Evolutionary conservation across 2,888 invertebrate genomes (phyloP).

Genomic region (Hypomecis punctinalis): DNA sequence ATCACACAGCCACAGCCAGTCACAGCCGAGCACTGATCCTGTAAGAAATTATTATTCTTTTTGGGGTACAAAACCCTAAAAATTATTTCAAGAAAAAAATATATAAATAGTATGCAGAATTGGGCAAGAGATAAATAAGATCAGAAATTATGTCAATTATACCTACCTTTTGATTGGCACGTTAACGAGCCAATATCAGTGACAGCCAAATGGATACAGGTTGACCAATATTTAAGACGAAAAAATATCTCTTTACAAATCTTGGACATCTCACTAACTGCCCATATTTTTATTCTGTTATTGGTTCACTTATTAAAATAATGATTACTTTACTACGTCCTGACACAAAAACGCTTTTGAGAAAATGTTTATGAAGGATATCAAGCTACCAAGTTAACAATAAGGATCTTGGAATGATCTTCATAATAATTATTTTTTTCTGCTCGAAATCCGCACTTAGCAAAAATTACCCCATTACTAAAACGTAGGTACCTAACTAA

Average conservation of each 20-base stretch:
- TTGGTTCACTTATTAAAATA: conserved; percentile 18
- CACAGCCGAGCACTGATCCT: no score
- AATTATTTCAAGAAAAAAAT: neutral
- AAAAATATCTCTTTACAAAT: conserved; percentile 14
- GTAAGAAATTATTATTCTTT: no score
- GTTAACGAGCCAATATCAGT: conserved; percentile 12
- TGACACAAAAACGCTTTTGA: conserved; percentile 26
- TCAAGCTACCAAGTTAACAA: conserved; percentile 3
- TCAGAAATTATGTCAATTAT: neutral
- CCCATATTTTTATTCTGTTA: conserved; percentile 6
- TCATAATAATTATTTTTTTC: neutral
- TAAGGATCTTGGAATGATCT: conserved; percentile 5
- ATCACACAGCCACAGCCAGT: no score
- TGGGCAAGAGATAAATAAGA: neutral
- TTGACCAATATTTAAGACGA: conserved; percentile 5
- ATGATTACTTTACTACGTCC: conserved; percentile 12
- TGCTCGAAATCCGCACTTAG: conserved; percentile 4
- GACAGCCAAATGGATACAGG: conserved; percentile 12
- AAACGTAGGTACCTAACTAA: conserved; percentile 2
- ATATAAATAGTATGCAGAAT: neutral
- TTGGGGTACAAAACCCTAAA: no score
- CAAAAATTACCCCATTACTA: neutral
- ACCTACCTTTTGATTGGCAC: neutral
- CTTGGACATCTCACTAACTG: conserved; percentile 4
- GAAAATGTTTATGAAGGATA: conserved; percentile 13